Base-by-base conservation (phyloP, 2,888 invertebrate species). In the Ceriagrion tenellum region DNA sequence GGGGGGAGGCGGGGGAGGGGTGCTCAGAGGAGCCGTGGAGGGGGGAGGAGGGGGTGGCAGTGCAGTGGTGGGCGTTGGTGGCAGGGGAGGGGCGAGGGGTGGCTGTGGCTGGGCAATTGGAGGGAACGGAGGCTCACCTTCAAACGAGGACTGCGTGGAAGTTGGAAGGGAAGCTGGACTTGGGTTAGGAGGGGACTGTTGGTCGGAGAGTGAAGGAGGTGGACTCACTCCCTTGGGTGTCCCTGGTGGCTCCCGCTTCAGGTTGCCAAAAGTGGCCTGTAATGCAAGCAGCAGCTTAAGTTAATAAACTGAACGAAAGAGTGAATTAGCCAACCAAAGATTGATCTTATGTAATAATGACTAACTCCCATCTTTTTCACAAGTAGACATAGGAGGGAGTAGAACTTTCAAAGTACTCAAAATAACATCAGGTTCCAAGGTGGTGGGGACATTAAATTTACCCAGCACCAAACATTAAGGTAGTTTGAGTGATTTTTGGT, bases 71-170 rank as follows among this genome's bases (percentile, higher is more conserved):
- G 26, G 96, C 96, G 35, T 97, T 95, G 26, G 96, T 96, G 26
- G 96, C 96, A 95, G 97, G 97, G 56, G 97, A 97, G 95, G 97
- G 97, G 95, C 96, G 81, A 96, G 96, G 47, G 96, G 95, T 96
- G 95, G 96, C 13, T 23, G 69, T 55, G 90, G 55, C 23, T 40
- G 63, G 26, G 40, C 56, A 40, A 74, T 74, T 96, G 96, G 96
- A 95, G 96, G 96, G n/a, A 95, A 95, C 35, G 96, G 95, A 95
- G 98, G 97, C 96, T 98, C 98, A 96, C 98, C 98, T 96, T 98
- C 98, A 96, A 98, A 98, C 30, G 98, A 98, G 74, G 98, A 98
- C 97, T 98, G 98, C 98, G 98, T 97, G 59, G 98, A 98, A 23
- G 98, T 97, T 88, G 98, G 98, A 96, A 98, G 96, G 90, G 98